Evolutionary conservation across 2,797 vertebrate genomes (phyloP).

Genomic region (Masticophis lateralis): DNA sequence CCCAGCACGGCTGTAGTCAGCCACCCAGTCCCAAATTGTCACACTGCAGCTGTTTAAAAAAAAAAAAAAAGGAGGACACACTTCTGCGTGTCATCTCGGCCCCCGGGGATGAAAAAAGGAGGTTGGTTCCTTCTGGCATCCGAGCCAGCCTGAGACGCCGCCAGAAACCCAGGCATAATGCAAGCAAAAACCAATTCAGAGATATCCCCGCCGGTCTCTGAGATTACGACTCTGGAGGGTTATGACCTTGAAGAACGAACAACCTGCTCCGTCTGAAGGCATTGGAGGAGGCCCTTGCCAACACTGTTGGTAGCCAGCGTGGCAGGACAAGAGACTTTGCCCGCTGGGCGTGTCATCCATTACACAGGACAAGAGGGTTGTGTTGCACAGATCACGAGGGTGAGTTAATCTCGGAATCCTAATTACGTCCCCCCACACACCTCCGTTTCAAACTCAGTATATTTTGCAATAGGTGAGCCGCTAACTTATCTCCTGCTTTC

Average conservation of each 20-base stretch:
- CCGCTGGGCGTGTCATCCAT: neutral
- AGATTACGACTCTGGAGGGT: slow-evolving; percentile 47
- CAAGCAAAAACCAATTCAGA: slow-evolving; percentile 5
- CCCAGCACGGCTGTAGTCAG: neutral
- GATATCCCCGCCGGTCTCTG: neutral
- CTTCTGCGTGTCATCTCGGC: neutral
- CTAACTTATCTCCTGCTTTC: neutral
- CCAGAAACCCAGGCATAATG: slow-evolving; percentile 9
- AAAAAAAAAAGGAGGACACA: neutral
- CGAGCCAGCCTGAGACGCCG: slow-evolving; percentile 18
- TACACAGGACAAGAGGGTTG: neutral
- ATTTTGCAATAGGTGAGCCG: neutral
- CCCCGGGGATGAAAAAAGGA: neutral
- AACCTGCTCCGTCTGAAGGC: neutral
- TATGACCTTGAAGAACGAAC: slow-evolving; percentile 9
- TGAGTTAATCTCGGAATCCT: neutral
- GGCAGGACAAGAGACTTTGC: neutral
- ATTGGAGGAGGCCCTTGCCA: neutral
- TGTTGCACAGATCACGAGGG: neutral
- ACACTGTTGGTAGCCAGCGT: slow-evolving; percentile 13
- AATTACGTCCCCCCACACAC: neutral
- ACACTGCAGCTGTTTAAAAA: neutral
- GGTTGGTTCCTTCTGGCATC: neutral
- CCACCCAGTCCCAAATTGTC: neutral
- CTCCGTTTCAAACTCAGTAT: too few relatives aligned